Evolutionary conservation across 2,797 vertebrate species (phyloP).

Genomic region (Oophaga sylvatica): DNA sequence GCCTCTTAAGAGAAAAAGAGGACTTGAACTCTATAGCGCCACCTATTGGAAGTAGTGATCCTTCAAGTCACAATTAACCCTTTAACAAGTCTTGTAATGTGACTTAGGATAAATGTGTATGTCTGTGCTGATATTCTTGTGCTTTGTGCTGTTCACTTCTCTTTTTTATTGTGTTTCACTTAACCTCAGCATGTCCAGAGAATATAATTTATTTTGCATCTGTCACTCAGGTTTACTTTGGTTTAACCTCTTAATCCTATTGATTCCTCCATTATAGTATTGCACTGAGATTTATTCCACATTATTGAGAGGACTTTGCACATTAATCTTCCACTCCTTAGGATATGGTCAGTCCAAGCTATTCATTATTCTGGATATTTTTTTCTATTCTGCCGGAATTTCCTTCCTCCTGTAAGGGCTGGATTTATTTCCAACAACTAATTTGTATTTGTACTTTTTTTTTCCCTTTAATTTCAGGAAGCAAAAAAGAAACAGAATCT

Average conservation of each 20-base stretch:
- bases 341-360: constrained; percentile 61
- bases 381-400: constrained; percentile 14
- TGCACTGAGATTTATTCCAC: constrained; percentile 67
- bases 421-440: constrained; percentile 48
- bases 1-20: no score
- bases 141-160: constrained; percentile 52
- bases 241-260: constrained; percentile 79
- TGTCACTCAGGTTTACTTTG: constrained; percentile 76
- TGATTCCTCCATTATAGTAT: constrained; percentile 75
- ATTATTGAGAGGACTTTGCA: constrained; percentile 68
- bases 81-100: no score
- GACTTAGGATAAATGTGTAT: not conserved
- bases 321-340: constrained; percentile 66
- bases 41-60: no score
- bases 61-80: no score
- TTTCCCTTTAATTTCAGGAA: constrained; percentile 29
- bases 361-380: constrained; percentile 66
- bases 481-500: constrained; percentile 29
- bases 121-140: constrained; percentile 25
- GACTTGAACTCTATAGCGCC: no score
- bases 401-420: constrained; percentile 37
- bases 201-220: constrained; percentile 79
- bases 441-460: constrained; percentile 38
- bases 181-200: constrained; percentile 75
- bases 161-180: constrained; percentile 77